Percentiles rank a stretch among this genome's conserved stretches.
These are phyloP conservation scores for Myotis pilosus DNA, from an alignment of 2,797 vertebrate genomes.

Conservation along the genomic window DNA sequence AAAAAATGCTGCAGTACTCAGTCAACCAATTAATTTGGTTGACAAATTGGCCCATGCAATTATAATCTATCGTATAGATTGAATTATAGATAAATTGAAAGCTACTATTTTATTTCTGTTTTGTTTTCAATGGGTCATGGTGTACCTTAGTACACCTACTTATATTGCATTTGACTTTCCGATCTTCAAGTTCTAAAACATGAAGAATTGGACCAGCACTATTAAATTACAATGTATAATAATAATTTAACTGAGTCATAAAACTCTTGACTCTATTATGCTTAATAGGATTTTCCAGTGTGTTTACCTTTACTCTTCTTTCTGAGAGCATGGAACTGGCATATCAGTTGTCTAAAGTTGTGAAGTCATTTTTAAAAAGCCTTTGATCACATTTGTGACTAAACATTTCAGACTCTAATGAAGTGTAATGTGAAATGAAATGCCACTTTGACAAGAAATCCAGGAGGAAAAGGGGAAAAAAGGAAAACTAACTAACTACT, in stretches of 20 bases:
- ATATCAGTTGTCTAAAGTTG: not conserved
- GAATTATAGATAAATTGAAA: not conserved
- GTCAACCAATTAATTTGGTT: not conserved
- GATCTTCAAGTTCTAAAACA: not conserved
- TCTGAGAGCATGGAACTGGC: not conserved
- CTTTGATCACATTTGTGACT: conserved; percentile 8
- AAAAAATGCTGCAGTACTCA: not conserved
- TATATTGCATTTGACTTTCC: not conserved
- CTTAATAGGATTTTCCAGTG: not conserved
- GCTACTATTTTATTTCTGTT: not conserved
- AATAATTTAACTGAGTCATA: not conserved
- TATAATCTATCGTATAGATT: not conserved
- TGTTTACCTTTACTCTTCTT: not conserved
- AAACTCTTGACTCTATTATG: not conserved
- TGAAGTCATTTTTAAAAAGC: not conserved
- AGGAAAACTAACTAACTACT: not conserved
- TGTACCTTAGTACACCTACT: not conserved
- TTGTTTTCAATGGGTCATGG: not conserved
- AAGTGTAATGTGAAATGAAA: not conserved
- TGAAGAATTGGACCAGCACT: not conserved
- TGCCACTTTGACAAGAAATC: not conserved
- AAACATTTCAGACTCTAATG: not conserved
- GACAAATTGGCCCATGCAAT: not conserved
- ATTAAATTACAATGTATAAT: not conserved
- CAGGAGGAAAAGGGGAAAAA: not conserved